phyloP scores from a whole-genome alignment of 2,888 invertebrate species.

The Troides helena region DNA sequence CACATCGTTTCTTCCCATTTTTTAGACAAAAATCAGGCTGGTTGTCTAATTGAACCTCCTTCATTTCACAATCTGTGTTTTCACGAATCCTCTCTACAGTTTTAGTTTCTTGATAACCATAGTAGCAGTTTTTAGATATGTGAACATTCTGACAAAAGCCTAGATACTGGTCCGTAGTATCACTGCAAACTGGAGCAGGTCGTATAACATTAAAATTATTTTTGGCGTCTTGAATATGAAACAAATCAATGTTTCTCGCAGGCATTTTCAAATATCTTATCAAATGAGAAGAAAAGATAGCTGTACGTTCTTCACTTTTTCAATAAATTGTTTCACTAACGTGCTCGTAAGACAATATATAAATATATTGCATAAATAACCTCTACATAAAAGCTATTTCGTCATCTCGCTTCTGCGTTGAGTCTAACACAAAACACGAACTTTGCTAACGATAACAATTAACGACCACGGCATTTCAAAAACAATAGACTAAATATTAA shows the following conservation, averaged over 20 bases:
- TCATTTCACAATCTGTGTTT: conserved; percentile 69
- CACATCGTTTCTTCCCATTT: conserved; percentile 65
- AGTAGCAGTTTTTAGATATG: conserved; percentile 77
- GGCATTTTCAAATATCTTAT: conserved; percentile 53
- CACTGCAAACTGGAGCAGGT: conserved; percentile 65
- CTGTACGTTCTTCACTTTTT: neutral
- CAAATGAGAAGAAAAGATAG: neutral
- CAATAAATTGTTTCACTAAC: neutral
- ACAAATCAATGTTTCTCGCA: conserved; percentile 64
- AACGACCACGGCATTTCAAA: neutral
- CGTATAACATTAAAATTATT: conserved; percentile 72
- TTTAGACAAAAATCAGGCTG: conserved; percentile 41
- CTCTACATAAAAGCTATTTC: conserved; percentile 1
- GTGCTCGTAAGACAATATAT: neutral
- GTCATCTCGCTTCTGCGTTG: neutral
- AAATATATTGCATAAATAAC: neutral
- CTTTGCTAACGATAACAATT: neutral
- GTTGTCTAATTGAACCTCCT: conserved; percentile 46
- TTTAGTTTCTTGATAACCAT: conserved; percentile 68
- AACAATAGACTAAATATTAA: neutral
- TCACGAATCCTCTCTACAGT: conserved; percentile 44
- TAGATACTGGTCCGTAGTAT: conserved; percentile 56
- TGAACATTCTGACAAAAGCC: conserved; percentile 71
- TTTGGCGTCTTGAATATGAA: conserved; percentile 66
- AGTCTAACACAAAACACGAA: neutral